Evolutionary conservation across 2,888 invertebrate genomes (phyloP).

Genomic region (Cosmopolites sordidus): DNA sequence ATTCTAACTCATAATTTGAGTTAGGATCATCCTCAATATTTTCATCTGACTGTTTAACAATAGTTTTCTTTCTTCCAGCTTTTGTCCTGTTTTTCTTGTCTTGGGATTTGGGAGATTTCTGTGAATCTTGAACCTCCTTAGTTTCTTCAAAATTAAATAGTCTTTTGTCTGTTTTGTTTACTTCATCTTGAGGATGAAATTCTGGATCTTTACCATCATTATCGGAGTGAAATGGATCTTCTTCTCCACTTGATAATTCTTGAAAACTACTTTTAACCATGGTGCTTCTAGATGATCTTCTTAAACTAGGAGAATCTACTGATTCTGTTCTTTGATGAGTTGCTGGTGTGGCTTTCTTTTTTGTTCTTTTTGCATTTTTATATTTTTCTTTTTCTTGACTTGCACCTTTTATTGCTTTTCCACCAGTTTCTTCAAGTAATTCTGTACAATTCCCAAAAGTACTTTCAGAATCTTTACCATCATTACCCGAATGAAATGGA

Average conservation of each 20-base stretch:
- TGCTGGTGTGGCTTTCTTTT: background rate
- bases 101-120: background rate
- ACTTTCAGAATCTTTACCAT: slow-evolving; percentile 30
- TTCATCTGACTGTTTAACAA: slow-evolving; percentile 28
- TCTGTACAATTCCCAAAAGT: no score
- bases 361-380: slow-evolving; percentile 1
- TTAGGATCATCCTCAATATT: slow-evolving; percentile 27
- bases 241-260: slow-evolving; percentile 36
- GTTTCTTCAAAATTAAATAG: background rate
- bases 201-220: slow-evolving; percentile 38
- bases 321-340: background rate
- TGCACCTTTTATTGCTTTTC: slow-evolving; percentile 6
- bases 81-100: slow-evolving; percentile 7
- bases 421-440: no score
- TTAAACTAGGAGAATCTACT: slow-evolving; percentile 10
- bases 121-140: background rate
- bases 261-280: slow-evolving; percentile 33
- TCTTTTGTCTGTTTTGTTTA: slow-evolving; percentile 9
- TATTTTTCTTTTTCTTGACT: slow-evolving; percentile 3
- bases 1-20: slow-evolving; percentile 43
- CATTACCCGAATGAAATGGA: slow-evolving; percentile 37
- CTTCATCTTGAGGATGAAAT: slow-evolving; percentile 29
- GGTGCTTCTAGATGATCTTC: slow-evolving; percentile 32
- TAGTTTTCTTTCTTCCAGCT: slow-evolving; percentile 9
- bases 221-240: slow-evolving; percentile 38